A percentile compares a stretch with the other conserved stretches of the same genome.
phyloP scores from a whole-genome alignment of 2,113 vertebrate species.

The Nestor notabilis region DNA sequence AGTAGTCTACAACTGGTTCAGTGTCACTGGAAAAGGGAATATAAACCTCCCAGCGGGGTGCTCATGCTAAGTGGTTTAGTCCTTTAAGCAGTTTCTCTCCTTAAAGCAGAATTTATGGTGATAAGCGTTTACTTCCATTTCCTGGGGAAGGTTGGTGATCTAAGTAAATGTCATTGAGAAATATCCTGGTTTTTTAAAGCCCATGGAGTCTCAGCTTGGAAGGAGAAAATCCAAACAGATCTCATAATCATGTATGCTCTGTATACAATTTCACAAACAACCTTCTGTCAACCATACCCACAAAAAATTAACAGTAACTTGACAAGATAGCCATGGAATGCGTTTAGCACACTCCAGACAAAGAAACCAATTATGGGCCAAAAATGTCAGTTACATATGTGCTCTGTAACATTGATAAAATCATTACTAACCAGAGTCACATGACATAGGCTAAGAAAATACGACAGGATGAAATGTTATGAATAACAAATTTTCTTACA shows the following conservation, averaged over 20 bases:
- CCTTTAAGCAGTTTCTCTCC: neutral
- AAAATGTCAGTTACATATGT: neutral
- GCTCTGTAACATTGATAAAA: neutral
- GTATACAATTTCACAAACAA: neutral
- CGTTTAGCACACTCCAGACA: neutral
- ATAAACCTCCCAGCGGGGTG: neutral
- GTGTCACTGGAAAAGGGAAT: neutral
- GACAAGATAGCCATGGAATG: neutral
- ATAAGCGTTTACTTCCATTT: neutral
- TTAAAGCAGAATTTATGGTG: neutral
- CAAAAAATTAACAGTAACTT: neutral
- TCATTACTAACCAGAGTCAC: neutral
- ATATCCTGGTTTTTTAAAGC: neutral
- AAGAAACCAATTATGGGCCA: neutral
- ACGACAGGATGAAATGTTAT: neutral
- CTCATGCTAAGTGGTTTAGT: neutral
- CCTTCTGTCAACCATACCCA: neutral
- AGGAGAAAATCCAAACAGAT: neutral
- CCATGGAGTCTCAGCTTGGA: neutral
- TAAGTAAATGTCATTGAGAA: neutral
- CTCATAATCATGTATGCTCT: neutral
- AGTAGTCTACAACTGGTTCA: neutral
- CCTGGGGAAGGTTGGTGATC: neutral
- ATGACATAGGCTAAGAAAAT: neutral
- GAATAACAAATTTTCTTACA: neutral